Evolutionary conservation across 2,888 invertebrate genomes (phyloP).

Genomic region (Periphyllus acericola): DNA sequence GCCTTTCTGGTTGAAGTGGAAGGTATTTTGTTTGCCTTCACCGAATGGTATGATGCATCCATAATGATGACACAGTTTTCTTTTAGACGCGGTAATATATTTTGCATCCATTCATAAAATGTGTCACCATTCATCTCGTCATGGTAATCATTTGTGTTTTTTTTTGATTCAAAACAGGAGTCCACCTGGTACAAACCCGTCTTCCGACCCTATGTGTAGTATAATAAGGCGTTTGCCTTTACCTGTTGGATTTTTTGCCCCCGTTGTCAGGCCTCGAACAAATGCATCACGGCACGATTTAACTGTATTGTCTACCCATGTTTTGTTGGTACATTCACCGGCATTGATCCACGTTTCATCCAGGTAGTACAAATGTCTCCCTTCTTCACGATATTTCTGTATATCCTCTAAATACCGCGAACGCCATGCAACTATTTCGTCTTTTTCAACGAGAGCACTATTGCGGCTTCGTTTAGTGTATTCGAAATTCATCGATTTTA

Average conservation of each 20-base stretch:
- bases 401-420: neutral
- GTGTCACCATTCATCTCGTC: neutral
- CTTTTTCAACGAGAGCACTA: conserved; percentile 12
- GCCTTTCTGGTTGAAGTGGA: neutral
- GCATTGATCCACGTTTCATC: neutral
- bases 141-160: neutral
- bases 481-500: neutral
- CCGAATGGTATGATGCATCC: neutral
- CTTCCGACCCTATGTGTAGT: neutral
- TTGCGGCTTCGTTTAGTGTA: neutral
- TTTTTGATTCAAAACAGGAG: neutral
- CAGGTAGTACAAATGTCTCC: neutral
- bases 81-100: neutral
- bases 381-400: neutral
- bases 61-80: neutral
- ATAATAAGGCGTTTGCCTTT: too few relatives aligned
- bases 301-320: too few relatives aligned
- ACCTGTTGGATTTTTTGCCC: too few relatives aligned
- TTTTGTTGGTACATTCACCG: too few relatives aligned
- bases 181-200: neutral
- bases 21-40: neutral
- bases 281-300: too few relatives aligned
- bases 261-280: too few relatives aligned
- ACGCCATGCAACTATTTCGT: conserved; percentile 6
- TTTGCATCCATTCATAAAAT: neutral